These are phyloP conservation scores for Mirounga angustirostris DNA, from an alignment of 2,113 vertebrate genomes.

Conservation along the genomic window DNA sequence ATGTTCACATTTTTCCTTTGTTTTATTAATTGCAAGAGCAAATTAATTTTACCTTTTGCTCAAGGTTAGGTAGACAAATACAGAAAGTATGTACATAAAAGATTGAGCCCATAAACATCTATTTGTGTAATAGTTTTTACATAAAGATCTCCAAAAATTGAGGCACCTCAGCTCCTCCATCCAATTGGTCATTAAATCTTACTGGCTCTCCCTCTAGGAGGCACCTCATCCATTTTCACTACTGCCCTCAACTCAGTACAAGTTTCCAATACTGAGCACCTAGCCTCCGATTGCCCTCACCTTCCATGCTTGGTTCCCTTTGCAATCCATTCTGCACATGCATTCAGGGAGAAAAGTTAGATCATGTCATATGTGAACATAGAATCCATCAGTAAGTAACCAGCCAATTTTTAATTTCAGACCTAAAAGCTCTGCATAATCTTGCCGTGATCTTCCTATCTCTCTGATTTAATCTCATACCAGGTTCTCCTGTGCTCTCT, in stretches of 20 bases:
- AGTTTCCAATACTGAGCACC: neutral
- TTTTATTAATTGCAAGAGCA: neutral
- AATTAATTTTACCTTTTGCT: neutral
- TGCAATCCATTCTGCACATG: neutral
- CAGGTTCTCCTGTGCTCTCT: neutral
- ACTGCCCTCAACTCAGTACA: neutral
- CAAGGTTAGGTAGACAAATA: neutral
- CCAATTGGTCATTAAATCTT: neutral
- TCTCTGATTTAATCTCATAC: neutral
- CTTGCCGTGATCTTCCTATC: neutral
- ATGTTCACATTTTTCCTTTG: neutral
- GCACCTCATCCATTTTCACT: neutral
- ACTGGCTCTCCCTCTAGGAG: neutral
- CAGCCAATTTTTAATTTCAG: constrained; percentile 18
- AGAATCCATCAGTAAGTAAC: neutral
- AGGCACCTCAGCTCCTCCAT: neutral
- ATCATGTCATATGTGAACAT: neutral
- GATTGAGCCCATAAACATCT: neutral
- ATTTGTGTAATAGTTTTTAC: neutral
- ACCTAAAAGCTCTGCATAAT: neutral
- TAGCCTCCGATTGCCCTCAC: neutral
- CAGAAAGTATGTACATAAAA: neutral
- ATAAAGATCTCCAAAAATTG: neutral
- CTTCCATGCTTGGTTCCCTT: neutral
- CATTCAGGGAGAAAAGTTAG: neutral